Conservation (phyloP, 2,113 vertebrate genomes). For the Hemichromis elongatus region DNA sequence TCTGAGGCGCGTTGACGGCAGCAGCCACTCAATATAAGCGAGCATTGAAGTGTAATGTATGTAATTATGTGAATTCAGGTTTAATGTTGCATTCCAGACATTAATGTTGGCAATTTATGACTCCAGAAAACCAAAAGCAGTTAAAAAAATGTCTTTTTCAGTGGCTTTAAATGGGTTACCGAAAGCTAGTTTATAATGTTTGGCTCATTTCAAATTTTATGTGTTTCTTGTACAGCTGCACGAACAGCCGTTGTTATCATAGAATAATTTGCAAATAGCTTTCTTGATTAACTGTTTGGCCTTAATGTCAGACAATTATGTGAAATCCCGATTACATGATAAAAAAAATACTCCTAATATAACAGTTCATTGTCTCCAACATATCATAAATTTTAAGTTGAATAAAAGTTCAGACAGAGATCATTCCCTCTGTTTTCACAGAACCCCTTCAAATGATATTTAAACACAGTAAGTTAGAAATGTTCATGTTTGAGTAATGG, state of each 20-base stretch:
- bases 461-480: constrained; percentile 4
- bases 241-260: not conserved
- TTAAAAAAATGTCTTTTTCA: not conserved
- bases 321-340: not conserved
- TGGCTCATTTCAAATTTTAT: not conserved
- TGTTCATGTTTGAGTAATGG: constrained; percentile 8
- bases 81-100: not conserved
- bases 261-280: not conserved
- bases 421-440: not conserved
- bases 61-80: not conserved
- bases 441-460: not conserved
- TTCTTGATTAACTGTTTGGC: not conserved
- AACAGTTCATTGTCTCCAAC: not conserved
- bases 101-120: not conserved
- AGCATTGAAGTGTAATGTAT: not conserved
- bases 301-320: not conserved
- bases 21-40: not conserved
- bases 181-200: not conserved
- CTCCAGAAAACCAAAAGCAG: not conserved
- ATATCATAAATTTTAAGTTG: not conserved
- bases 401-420: not conserved
- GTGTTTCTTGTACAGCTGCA: not conserved
- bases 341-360: not conserved
- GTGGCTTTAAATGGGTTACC: not conserved
- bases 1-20: not conserved